Evolutionary conservation across 2,797 vertebrate species (phyloP), one percentile per base, ranked within the genome.

Genomic region (Sebastes vulpes): DNA sequence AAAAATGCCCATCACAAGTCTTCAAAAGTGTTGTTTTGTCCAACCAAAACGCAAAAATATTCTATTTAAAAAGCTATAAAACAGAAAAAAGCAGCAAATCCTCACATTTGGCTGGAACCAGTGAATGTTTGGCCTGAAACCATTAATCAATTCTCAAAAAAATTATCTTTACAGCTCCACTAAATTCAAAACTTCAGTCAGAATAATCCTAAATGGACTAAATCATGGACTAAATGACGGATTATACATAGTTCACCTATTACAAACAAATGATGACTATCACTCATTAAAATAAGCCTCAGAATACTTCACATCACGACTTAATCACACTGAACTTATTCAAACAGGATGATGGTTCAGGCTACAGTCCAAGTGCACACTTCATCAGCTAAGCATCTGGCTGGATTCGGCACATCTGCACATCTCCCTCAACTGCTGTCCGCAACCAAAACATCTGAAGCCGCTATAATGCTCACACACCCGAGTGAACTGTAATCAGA

Each of bases 361-460:
- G 63, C 38, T 56, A 25, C 48, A 64, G 46, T 28, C 50, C 10
- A 59, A 75, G 18, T 57, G 7, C 32, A 81, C 42, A 25, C 75
- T 76, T 50, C 21, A 65, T 72, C 38, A 52, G 52, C 28, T 3
- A 38, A 71, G 38, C 70, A 80, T 83, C 54, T 84, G n/a, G 48
- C 53, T 63, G 28, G 31, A 84, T 0, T 35, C 9, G 0, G 9
- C 52, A 84, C 76, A 83, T 87, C 71, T 83, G 82, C 29, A 56
- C 20, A 48, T 65, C 54, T 29, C 63, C 57, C 42, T 65, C 25
- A 23, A 72, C 52, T 63, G 56, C 52, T 60, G 65, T 60, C 70
- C 16, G 35, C 25, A 79, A 73, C 52, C 32, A 56, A 77, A 86
- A 77, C 71, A 82, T 81, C 70, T 79, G 74, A 80, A 77, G 65